These are phyloP conservation scores for Psilopsiagon aymara DNA, from an alignment of 2,113 vertebrate species.

Conservation along the genomic window DNA sequence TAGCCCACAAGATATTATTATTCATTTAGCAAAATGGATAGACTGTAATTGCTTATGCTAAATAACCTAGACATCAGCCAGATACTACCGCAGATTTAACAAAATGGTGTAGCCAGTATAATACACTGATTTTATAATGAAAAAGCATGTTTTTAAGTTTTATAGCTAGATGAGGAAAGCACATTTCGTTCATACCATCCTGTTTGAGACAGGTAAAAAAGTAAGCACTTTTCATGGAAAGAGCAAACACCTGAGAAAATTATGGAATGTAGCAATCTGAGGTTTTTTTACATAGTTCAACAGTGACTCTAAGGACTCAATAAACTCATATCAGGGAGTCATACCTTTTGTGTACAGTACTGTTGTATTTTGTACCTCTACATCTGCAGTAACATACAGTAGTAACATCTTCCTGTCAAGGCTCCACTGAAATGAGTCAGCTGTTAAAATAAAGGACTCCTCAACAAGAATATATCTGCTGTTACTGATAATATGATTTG, in stretches of 20 bases:
- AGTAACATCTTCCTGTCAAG: background rate
- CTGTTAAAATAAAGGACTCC: background rate
- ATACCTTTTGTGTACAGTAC: background rate
- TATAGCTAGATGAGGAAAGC: background rate
- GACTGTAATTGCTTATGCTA: constrained; percentile 38
- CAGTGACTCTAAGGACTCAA: background rate
- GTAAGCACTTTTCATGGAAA: background rate
- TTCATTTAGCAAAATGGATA: constrained; percentile 23
- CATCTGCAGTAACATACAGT: background rate
- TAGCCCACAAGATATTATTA: constrained; percentile 12
- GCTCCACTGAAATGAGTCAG: background rate
- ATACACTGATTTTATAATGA: background rate
- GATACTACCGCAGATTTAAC: background rate
- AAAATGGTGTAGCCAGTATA: background rate
- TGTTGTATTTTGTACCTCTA: background rate
- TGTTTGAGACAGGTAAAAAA: background rate
- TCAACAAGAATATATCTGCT: background rate
- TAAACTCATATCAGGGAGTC: background rate
- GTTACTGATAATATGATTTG: background rate
- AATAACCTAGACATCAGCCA: constrained; percentile 33
- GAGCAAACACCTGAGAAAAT: background rate
- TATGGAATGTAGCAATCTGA: background rate
- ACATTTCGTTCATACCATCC: background rate
- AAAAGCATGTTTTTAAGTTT: background rate
- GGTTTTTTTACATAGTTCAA: background rate